Conservation (phyloP, 2,797 vertebrate genomes). For the Onychomys torridus region DNA sequence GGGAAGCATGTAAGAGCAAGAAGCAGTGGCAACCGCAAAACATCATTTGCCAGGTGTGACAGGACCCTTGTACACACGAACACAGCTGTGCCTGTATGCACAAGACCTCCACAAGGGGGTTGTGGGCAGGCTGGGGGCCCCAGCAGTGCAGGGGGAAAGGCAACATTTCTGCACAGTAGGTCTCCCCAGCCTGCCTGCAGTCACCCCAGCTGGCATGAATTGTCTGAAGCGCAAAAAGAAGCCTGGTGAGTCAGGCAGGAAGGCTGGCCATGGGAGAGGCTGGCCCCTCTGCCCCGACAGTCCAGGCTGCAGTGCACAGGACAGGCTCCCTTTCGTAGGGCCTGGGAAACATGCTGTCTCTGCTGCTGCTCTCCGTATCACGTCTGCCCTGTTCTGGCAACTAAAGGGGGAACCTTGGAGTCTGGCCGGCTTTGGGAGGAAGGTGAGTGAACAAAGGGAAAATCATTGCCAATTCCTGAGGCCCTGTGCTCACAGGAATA, state of each 20-base stretch:
- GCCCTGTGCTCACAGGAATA: constrained; percentile 39
- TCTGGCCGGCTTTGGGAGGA: constrained; percentile 70
- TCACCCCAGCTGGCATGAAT: not conserved
- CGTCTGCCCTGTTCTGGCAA: constrained; percentile 73
- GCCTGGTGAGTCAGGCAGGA: not conserved
- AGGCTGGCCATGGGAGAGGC: constrained; percentile 60
- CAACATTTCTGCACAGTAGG: not conserved
- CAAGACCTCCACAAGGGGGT: not conserved
- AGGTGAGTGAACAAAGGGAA: constrained; percentile 79
- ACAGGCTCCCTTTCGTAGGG: constrained; percentile 59
- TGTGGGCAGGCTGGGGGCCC: no score
- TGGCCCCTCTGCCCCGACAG: constrained; percentile 9
- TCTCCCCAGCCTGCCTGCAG: not conserved
- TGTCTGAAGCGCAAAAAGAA: constrained; percentile 47
- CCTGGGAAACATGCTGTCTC: constrained; percentile 74
- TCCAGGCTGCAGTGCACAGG: not conserved
- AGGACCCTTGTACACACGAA: no score
- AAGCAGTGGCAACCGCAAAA: not conserved
- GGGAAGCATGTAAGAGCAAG: not conserved
- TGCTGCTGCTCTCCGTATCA: constrained; percentile 7
- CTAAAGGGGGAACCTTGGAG: constrained; percentile 73
- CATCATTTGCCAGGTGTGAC: not conserved
- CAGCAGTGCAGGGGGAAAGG: not conserved
- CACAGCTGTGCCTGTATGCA: not conserved
- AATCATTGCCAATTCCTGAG: constrained; percentile 73